Percentiles rank a stretch among this genome's conserved stretches.
Conservation (phyloP, 2,113 vertebrate species). For the Hyperopisus bebe region DNA sequence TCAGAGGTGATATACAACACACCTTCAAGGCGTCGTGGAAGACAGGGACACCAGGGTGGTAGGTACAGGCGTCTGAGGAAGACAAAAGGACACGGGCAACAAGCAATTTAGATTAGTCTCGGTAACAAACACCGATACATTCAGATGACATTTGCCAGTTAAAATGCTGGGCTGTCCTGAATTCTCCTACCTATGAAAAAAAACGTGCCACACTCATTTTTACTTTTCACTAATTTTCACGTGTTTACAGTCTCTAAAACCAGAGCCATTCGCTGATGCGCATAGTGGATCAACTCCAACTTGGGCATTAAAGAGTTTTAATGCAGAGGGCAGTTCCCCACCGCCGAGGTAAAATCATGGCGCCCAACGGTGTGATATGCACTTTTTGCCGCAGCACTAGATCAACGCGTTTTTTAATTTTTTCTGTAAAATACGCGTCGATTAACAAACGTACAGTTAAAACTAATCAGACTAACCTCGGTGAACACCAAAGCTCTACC, state of each 20-base stretch:
- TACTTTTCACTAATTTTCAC: not conserved
- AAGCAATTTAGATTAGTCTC: not conserved
- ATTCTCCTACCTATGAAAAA: not conserved
- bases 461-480: not conserved
- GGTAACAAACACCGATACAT: not conserved
- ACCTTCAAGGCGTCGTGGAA: constrained; percentile 98
- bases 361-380: not conserved
- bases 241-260: not conserved
- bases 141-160: not conserved
- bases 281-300: not conserved
- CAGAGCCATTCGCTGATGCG: not conserved
- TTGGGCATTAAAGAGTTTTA: not conserved
- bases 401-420: not conserved
- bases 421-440: not conserved
- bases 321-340: not conserved
- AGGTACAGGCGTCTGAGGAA: constrained; percentile 74
- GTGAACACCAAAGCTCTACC: not conserved
- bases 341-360: not conserved
- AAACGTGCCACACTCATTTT: not conserved
- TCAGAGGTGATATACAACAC: constrained; percentile 32
- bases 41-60: constrained; percentile 91
- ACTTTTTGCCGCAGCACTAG: not conserved
- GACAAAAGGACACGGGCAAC: not conserved
- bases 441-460: not conserved
- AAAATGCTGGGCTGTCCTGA: not conserved